Evolutionary conservation across 2,113 vertebrate genomes (phyloP).

Genomic region (Hippoglossus stenolepis): DNA sequence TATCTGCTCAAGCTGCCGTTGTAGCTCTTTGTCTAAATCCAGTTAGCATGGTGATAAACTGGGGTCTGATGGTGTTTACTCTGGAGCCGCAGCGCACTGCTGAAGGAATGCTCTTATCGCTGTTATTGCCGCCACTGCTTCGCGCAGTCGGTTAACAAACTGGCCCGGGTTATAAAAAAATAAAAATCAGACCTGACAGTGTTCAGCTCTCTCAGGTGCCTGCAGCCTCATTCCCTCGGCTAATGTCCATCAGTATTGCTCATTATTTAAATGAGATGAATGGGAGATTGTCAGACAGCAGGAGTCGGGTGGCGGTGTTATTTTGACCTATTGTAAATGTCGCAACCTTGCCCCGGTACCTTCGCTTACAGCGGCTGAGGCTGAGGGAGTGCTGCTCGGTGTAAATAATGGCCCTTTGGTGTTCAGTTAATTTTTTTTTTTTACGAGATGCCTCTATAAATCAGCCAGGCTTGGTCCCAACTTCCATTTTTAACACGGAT

Average conservation of each 20-base stretch:
- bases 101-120: constrained; percentile 73
- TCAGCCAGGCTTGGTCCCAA: constrained; percentile 72
- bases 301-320: constrained; percentile 71
- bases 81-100: constrained; percentile 51
- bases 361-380: constrained; percentile 50
- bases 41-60: constrained; percentile 77
- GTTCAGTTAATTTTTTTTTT: constrained; percentile 47
- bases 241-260: constrained; percentile 81
- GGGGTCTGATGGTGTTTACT: constrained; percentile 72
- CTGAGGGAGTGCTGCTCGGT: constrained; percentile 63
- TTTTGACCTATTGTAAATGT: constrained; percentile 89
- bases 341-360: constrained; percentile 80
- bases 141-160: constrained; percentile 70
- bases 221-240: constrained; percentile 67
- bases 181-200: constrained; percentile 74
- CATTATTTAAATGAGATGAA: constrained; percentile 92
- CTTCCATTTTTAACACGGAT: constrained; percentile 80
- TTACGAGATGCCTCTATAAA: constrained; percentile 83
- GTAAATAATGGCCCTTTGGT: constrained; percentile 80
- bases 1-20: constrained; percentile 66
- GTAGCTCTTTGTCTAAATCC: constrained; percentile 75
- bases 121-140: constrained; percentile 58
- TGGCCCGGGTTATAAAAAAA: constrained; percentile 20
- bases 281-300: constrained; percentile 79
- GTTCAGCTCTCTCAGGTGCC: constrained; percentile 58